Percentiles rank a stretch among this genome's conserved stretches.
These are phyloP conservation scores for Bradypus variegatus DNA, from an alignment of 2,797 vertebrate genomes.

Conservation along the genomic window DNA sequence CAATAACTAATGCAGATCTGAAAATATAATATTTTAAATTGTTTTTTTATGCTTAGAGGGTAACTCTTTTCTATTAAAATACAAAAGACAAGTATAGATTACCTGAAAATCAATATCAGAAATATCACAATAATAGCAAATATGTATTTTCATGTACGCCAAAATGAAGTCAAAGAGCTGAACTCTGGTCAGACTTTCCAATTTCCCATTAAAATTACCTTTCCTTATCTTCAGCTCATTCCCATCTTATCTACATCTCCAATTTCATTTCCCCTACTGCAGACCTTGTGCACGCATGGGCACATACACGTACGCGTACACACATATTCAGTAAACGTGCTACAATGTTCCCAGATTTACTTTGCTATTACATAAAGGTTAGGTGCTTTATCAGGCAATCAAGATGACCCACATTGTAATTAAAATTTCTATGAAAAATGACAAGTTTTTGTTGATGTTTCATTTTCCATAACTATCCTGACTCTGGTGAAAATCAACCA, in stretches of 20 bases:
- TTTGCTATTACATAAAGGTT: neutral
- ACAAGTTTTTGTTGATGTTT: neutral
- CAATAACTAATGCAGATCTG: neutral
- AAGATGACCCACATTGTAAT: neutral
- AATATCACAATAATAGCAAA: neutral
- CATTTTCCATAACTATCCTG: neutral
- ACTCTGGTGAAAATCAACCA: neutral
- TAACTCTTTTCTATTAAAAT: neutral
- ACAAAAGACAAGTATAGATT: neutral
- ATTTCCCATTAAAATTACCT: neutral
- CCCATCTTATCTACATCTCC: neutral
- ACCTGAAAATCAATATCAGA: neutral
- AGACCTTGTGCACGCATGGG: neutral
- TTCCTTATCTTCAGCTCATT: neutral
- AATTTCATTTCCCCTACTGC: neutral
- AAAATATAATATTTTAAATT: neutral
- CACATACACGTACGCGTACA: neutral
- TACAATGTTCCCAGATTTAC: neutral
- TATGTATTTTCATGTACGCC: neutral
- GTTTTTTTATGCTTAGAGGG: neutral
- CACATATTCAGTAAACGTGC: neutral
- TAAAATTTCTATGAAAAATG: neutral
- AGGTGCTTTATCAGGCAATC: neutral
- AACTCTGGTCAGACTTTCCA: neutral
- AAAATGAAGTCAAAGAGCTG: neutral